These are phyloP conservation scores for Leontocebus nigricollis DNA, from an alignment of 2,797 vertebrate species.

Conservation along the genomic window DNA sequence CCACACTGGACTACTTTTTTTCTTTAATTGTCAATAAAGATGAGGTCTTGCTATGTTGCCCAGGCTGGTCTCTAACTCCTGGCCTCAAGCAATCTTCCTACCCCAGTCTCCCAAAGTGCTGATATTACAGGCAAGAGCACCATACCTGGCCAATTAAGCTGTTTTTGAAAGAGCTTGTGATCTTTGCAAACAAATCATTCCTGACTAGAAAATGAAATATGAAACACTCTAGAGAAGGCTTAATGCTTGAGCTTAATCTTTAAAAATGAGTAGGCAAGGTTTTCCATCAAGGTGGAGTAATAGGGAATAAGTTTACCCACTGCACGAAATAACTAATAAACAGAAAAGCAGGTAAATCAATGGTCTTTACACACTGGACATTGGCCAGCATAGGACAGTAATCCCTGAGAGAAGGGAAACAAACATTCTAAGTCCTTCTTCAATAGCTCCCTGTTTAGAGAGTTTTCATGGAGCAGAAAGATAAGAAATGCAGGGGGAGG, in stretches of 20 bases:
- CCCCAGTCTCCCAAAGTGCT: not conserved
- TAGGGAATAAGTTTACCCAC: not conserved
- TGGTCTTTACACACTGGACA: conserved; percentile 2
- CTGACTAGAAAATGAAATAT: conserved; percentile 46
- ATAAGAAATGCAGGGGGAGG: not conserved
- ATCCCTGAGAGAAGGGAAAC: not conserved
- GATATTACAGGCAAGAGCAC: not conserved
- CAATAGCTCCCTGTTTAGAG: not conserved
- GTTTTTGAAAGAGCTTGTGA: conserved; percentile 40
- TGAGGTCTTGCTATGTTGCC: not conserved
- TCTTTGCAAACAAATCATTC: conserved; percentile 39
- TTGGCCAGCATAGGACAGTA: not conserved
- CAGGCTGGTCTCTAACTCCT: not conserved
- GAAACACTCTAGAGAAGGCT: not conserved
- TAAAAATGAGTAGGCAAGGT: not conserved
- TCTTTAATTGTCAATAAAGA: not conserved
- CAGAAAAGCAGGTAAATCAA: not conserved
- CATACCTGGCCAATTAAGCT: not conserved
- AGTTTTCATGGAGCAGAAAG: not conserved
- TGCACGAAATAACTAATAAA: conserved; percentile 3
- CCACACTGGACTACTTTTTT: not conserved
- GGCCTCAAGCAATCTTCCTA: not conserved
- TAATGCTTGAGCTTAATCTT: conserved; percentile 20
- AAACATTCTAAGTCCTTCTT: not conserved
- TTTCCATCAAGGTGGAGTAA: conserved; percentile 14